These are phyloP conservation scores for Poecilobothrus nobilitatus DNA, from an alignment of 2,888 invertebrate genomes.

Conservation along the genomic window DNA sequence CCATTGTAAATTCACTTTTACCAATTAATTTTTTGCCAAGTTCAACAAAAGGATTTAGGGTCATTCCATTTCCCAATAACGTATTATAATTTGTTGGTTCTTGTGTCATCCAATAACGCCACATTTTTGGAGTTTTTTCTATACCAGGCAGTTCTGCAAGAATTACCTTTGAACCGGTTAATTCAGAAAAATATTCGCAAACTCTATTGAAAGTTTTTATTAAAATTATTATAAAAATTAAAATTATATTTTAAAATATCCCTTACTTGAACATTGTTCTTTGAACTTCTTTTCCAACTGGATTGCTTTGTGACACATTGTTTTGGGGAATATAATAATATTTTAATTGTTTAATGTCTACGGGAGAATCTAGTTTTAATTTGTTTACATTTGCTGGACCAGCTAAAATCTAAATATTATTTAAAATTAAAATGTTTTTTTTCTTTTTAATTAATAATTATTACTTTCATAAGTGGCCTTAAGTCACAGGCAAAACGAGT, in stretches of 20 bases:
- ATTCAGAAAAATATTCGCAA: conserved; percentile 42
- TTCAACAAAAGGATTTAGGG: conserved; percentile 49
- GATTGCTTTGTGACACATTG: conserved; percentile 63
- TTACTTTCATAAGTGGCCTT: conserved; percentile 61
- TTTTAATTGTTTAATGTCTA: conserved; percentile 58
- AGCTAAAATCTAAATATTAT: conserved; percentile 27
- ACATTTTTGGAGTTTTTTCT: conserved; percentile 53
- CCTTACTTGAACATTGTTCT: conserved; percentile 51
- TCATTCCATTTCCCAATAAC: conserved; percentile 56
- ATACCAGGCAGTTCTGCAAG: conserved; percentile 32
- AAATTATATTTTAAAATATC: neutral
- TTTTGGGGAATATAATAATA: conserved; percentile 71
- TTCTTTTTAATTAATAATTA: conserved; percentile 29
- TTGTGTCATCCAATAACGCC: conserved; percentile 67
- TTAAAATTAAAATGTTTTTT: conserved; percentile 1
- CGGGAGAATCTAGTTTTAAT: conserved; percentile 52
- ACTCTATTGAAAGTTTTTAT: conserved; percentile 31
- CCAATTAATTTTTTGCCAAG: conserved; percentile 54
- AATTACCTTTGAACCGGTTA: conserved; percentile 36
- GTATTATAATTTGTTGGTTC: conserved; percentile 57
- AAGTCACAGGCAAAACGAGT: conserved; percentile 71
- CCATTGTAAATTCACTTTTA: conserved; percentile 56
- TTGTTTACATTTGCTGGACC: conserved; percentile 47
- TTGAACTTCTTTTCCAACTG: conserved; percentile 59
- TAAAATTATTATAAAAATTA: conserved; percentile 10